Base-by-base conservation (phyloP, 2,888 invertebrate genomes). In the Melieria omissa region DNA sequence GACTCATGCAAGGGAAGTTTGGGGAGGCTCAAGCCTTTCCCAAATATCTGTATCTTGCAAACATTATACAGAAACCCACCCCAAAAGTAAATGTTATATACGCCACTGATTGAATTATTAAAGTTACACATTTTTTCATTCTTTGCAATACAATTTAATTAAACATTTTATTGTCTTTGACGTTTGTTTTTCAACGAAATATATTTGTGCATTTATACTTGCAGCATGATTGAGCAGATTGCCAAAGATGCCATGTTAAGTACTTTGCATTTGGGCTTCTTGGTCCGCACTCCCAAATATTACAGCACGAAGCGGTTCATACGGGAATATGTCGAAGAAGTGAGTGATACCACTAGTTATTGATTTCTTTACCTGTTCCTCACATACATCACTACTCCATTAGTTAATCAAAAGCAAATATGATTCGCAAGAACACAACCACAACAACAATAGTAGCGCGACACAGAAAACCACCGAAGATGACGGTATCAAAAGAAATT, bases 401-500 rank as follows among this genome's bases (percentile, higher is more conserved):
- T 16, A 63, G 63, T 63, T 63, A 47, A 63, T 63, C 45, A 47
- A 41, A 47, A 49, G 5, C 10, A 52, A 55, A 42, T 42, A 54
- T n/a, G 16, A 44, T 7, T 45, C n/a, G 14, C 54, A 65, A n/a
- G 14, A 65, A 3, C 4, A 3, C n/a, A 55, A 12, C 4, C n/a
- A 42, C 44, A 42, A 55, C 52, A 55, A 44, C 54, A 65, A 44
- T n/a, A 44, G 5, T 5, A 4, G 12, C 4, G 16, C 46, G 4
- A 5, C 6, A 42, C 5, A 41, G 44, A 12, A n/a, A 9, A 47
- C 2, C 0, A 45, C 5, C 10, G 54, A 55, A 5, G 52, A n/a
- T 4, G 4, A 8, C 16, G 16, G 45, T 55, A 76, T 72, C 14
- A 71, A 65, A 7, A 76, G 74, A 12, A 73, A 76, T 9, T 61